These are phyloP conservation scores for Lepidurus couesii DNA, from an alignment of 1,140 invertebrate species.

Conservation along the genomic window DNA sequence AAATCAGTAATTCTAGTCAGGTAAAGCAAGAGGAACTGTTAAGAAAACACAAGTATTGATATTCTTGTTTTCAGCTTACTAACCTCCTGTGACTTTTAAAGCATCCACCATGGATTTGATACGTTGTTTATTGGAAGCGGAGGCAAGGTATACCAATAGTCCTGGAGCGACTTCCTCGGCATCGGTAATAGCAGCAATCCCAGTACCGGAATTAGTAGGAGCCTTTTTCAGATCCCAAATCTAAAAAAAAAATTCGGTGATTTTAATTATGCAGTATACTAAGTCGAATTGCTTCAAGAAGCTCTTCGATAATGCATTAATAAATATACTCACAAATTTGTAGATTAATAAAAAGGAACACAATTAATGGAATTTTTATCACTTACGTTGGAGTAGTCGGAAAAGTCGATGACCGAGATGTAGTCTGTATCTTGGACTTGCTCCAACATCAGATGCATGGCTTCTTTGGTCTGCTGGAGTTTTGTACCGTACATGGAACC, in stretches of 20 bases:
- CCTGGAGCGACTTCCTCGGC: background rate
- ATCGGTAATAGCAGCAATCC: background rate
- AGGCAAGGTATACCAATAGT: background rate
- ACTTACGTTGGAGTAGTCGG: constrained; percentile 50
- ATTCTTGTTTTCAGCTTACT: background rate
- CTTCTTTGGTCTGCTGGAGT: constrained; percentile 57
- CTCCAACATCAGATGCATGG: constrained; percentile 59
- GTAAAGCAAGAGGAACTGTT: background rate
- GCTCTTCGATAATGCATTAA: too few relatives aligned
- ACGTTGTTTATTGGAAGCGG: background rate
- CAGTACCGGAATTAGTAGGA: background rate
- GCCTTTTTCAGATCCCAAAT: background rate
- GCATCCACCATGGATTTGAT: background rate
- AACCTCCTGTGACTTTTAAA: background rate
- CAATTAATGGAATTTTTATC: background rate
- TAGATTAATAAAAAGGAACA: too few relatives aligned
- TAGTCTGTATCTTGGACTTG: constrained; percentile 57
- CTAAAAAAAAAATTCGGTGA: background rate
- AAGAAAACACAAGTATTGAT: background rate
- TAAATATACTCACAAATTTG: too few relatives aligned
- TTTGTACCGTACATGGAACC: constrained; percentile 64
- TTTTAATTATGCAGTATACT: too few relatives aligned
- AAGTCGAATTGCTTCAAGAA: too few relatives aligned
- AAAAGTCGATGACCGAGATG: constrained; percentile 61
- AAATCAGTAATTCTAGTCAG: background rate